phyloP scores from a whole-genome alignment of 2,113 vertebrate genomes.

The Tamias sibiricus region DNA sequence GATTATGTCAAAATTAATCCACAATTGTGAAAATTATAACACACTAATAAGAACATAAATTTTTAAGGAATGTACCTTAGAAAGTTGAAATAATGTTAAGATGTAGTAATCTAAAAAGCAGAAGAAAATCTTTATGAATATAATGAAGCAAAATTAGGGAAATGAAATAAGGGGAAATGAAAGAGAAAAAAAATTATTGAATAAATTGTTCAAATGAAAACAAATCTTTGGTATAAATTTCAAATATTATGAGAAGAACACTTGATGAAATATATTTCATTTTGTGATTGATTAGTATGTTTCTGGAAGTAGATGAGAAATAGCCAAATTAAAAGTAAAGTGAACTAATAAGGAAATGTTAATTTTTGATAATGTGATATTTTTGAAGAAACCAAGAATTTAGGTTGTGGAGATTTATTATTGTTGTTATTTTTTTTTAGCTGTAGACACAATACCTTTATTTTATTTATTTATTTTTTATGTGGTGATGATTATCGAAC shows the following conservation, averaged over 20 bases:
- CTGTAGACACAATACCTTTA: too few relatives aligned
- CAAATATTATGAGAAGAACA: conserved; percentile 75
- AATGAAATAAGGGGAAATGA: background rate
- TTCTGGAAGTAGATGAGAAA: conserved; percentile 70
- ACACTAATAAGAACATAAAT: too few relatives aligned
- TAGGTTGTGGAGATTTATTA: too few relatives aligned
- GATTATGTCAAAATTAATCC: too few relatives aligned
- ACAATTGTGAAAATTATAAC: too few relatives aligned
- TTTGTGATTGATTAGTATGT: conserved; percentile 73
- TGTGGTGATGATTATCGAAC: too few relatives aligned
- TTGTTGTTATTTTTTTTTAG: too few relatives aligned
- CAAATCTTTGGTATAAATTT: conserved; percentile 79
- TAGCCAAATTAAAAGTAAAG: conserved; percentile 82
- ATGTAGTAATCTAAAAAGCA: background rate
- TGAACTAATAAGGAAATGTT: conserved; percentile 79
- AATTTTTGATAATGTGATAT: conserved; percentile 84
- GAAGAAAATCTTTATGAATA: background rate
- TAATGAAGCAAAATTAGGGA: too few relatives aligned
- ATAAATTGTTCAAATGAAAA: conserved; percentile 69
- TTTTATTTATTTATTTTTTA: too few relatives aligned
- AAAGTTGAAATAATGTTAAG: too few relatives aligned
- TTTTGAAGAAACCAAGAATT: conserved; percentile 77
- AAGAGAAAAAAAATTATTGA: conserved; percentile 51
- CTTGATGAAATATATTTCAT: conserved; percentile 80
- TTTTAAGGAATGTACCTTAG: too few relatives aligned